Evolutionary conservation across 2,888 invertebrate genomes (phyloP), one percentile per base, ranked within the genome.

Genomic region (Nomada ferruginata): DNA sequence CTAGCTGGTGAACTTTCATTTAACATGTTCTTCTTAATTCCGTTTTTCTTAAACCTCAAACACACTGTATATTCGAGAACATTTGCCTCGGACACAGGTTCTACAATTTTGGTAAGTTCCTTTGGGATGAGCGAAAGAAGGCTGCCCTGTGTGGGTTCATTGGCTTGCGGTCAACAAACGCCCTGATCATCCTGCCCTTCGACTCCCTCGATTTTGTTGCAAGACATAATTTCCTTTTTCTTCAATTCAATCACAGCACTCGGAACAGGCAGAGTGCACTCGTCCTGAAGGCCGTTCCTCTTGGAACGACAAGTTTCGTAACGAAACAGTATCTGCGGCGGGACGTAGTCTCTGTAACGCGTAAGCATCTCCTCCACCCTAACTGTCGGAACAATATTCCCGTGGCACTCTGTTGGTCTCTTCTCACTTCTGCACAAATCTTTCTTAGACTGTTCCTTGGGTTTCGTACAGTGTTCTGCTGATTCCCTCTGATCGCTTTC

Each of bases 211-310:
- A 52, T 53, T 53, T 50, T 20, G 2, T 55, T 20, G n/a, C 47
- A n/a, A 15, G 15, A 20, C 15, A 13, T 3, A 18, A 44, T n/a
- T 10, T 83, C 65, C 36, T 70, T 63, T 50, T 5, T 81, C 26
- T 84, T 85, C 26, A 84, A 2, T 13, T 84, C 60, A 9, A 87
- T 42, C 42, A 84, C 83, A 0, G 64, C 29, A 20, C 65, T 81
- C 18, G 86, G 84, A n/a, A 90, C 60, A 13, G 79, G 82, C 52
- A 85, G 72, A 23, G 61, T 70, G 61, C 89, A 90, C 64, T 89
- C 83, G 55, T 90, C 91, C 73, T 91, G 91, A 68, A 91, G 85
- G 10, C 91, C 92, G 47, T 91, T 89, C 42, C 87, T 89, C 78
- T 87, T 91, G 20, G 79, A 75, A 0, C 89, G 78, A 68, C 90